These are phyloP conservation scores for Myotis findleyi DNA, from an alignment of 2,797 vertebrate species.

Conservation along the genomic window DNA sequence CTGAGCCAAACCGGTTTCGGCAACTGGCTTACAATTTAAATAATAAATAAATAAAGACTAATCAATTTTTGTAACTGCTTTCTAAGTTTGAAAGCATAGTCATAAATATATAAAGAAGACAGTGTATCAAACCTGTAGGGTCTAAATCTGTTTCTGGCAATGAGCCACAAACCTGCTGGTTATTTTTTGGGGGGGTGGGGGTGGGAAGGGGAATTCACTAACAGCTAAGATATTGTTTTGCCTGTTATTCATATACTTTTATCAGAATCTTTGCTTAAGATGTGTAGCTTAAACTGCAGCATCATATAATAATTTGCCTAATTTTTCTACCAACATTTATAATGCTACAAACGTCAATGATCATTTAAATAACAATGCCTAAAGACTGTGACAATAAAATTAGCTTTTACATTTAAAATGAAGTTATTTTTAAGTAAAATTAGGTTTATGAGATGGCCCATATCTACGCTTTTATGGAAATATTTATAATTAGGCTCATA, in stretches of 20 bases:
- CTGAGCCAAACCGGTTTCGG: too few species aligned
- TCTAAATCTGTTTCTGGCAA: background rate
- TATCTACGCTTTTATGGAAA: background rate
- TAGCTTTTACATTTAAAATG: background rate
- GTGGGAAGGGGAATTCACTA: background rate
- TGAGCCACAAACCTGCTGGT: background rate
- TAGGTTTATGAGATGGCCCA: background rate
- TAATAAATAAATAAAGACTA: slow-evolving; percentile 15
- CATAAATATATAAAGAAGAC: background rate
- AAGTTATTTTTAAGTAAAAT: slow-evolving; percentile 43
- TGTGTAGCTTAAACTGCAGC: background rate
- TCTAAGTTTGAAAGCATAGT: background rate
- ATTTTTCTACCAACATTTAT: slow-evolving; percentile 27
- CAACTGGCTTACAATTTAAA: background rate
- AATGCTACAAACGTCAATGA: background rate
- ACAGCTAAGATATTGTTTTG: background rate
- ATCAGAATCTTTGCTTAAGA: background rate
- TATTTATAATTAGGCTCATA: background rate
- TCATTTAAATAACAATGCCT: background rate
- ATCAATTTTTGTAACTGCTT: background rate
- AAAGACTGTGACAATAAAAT: slow-evolving; percentile 34
- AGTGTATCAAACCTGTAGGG: background rate
- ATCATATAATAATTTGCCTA: background rate
- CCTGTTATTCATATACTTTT: background rate
- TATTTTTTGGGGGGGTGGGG: background rate